Evolutionary conservation across 2,113 vertebrate species (phyloP), one percentile per base, ranked within the genome.

Genomic region (Apteryx owenii): DNA sequence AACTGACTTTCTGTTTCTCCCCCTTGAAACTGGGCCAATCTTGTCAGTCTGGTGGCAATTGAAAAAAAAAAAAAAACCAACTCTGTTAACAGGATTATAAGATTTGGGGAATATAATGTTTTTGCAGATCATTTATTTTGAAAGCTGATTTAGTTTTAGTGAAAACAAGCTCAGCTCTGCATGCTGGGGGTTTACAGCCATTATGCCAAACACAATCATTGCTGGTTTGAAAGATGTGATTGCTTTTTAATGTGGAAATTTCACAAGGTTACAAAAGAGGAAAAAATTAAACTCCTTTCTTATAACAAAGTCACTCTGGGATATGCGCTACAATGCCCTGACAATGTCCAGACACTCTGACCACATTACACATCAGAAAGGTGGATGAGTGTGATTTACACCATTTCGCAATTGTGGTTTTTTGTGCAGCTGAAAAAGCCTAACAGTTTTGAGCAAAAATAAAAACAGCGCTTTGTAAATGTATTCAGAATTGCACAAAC

Each of bases 171-270:
- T 97, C 97, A 96, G 88, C 92, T 91, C 96, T 96, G 96, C 97
- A 98, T 98, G 88, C 98, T 95, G 94, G 98, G 98, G 95, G 96
- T 96, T 95, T 93, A 89, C 89, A 90, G 90, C 96, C 91, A 92
- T 89, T 93, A 97, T 98, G 98, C 98, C 98, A 98, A 98, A 98
- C 97, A 97, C 98, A 98, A 98, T 98, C 98, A 98, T 91, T 98
- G 96, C 96, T 96, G 88, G 95, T 97, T 98, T 98, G 98, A 98
- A 98, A 98, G 98, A 98, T 97, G 97, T 97, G 97, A 98, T 97
- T 97, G 97, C 98, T 98, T 98, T 98, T 97, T 98, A 98, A 98
- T 98, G 96, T 96, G 97, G 97, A 98, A 94, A 97, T 98, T 97
- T 98, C 96, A 97, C 97, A 97, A 98, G 98, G 95, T 95, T 98